Conservation (phyloP, 2,888 invertebrate genomes). For the Piscicola geometra region DNA sequence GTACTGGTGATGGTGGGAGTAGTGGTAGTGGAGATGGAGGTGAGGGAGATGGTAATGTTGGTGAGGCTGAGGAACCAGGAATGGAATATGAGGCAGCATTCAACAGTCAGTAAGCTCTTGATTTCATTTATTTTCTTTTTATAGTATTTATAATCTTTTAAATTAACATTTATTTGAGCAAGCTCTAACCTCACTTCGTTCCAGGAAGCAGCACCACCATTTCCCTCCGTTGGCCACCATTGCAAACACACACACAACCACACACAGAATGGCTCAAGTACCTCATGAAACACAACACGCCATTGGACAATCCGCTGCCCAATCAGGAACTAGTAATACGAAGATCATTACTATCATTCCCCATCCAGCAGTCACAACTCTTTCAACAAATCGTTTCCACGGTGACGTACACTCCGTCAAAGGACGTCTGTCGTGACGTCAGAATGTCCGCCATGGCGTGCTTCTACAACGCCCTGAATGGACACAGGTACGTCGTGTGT, state of each 20-base stretch:
- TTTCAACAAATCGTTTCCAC: conserved; percentile 52
- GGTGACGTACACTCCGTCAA: conserved; percentile 48
- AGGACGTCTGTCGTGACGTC: conserved; percentile 38
- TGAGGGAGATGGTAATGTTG: too few relatives aligned
- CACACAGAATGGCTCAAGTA: conserved; percentile 48
- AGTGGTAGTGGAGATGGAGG: too few relatives aligned
- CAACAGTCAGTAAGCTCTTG: too few relatives aligned
- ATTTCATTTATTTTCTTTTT: too few relatives aligned
- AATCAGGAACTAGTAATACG: conserved; percentile 69
- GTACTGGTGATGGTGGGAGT: too few relatives aligned
- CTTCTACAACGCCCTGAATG: conserved; percentile 11
- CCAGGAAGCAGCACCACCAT: too few relatives aligned
- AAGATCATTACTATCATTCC: conserved; percentile 82
- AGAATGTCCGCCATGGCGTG: neutral
- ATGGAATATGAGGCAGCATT: too few relatives aligned
- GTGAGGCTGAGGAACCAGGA: too few relatives aligned
- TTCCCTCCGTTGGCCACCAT: neutral
- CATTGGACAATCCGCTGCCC: conserved; percentile 57
- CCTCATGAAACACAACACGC: conserved; percentile 57
- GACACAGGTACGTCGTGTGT: too few relatives aligned
- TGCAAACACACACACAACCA: conserved; percentile 41
- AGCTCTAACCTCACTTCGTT: too few relatives aligned
- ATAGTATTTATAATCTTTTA: neutral
- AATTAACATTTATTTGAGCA: too few relatives aligned
- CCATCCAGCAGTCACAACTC: conserved; percentile 80